These are phyloP conservation scores for Enteromius trimaculatus DNA, from an alignment of 2,797 vertebrate species.

Conservation along the genomic window DNA sequence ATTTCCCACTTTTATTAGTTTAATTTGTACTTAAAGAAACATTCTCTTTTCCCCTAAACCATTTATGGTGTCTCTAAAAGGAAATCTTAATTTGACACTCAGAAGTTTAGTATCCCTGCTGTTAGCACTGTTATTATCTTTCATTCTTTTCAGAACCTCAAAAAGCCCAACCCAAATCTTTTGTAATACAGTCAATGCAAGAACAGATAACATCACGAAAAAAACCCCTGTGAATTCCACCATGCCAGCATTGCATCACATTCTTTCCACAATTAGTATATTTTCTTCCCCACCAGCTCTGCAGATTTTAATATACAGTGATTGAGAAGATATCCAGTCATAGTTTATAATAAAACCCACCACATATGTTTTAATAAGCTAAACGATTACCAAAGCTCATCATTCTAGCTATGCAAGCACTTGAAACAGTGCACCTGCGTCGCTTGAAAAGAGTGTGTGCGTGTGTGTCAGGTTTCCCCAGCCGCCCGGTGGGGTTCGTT, in stretches of 20 bases:
- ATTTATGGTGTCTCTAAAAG: neutral
- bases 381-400: neutral
- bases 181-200: neutral
- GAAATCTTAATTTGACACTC: neutral
- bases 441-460: conserved; percentile 15
- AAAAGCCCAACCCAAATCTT: neutral
- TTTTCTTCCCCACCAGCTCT: conserved; percentile 14
- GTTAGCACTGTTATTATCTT: neutral
- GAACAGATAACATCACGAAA: neutral
- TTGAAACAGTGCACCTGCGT: conserved; percentile 12
- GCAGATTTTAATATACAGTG: conserved; percentile 9
- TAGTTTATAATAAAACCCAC: neutral
- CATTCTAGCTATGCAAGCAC: neutral
- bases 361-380: neutral
- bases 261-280: neutral
- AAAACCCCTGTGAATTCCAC: neutral
- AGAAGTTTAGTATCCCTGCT: neutral
- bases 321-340: neutral
- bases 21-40: neutral
- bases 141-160: conserved; percentile 14
- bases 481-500: neutral
- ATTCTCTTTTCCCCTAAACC: neutral
- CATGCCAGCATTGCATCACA: neutral
- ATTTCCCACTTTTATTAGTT: neutral
- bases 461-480: conserved; percentile 24